Evolutionary conservation across 1,140 invertebrate genomes (phyloP), one percentile per base, ranked within the genome.

Genomic region (Nasonia giraulti): DNA sequence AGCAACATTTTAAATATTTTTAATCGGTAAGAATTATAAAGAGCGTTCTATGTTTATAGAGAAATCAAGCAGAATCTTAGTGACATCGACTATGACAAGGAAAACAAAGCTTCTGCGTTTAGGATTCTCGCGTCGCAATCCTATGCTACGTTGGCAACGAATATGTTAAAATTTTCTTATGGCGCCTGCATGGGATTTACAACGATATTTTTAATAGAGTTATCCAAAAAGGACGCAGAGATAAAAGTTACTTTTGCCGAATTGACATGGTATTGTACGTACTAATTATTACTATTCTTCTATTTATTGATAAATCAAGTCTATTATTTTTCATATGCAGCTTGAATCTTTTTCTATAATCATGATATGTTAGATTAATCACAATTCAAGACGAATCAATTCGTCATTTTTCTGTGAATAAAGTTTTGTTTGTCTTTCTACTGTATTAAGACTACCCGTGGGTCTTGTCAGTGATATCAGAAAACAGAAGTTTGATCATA

Each of bases 221-320:
- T 97, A 27, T 92, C 94, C 86, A 89, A 87, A 17, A 33, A 88
- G 1, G 90, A 94, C 85, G 87, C 93, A 1, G 91, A 93, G 3
- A 91, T 96, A 10, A 91, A 91, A 0, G 92, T 96, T 4, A 94
- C 93, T 8, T 93, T 92, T 68, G 94, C 95, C 7, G 94, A 96
- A 90, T 94, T 96, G 82, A 96, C 96, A 37, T 97, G 96, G 96
- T 96, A 97, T 88, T 95, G 95, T 96, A 92, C 94, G 95, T 92
- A 83, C 68, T 10, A 66, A 66, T 2, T 17, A 20, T 66, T 14
- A 66, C 20, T 66, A 6, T 66, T 20, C 6, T 62, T 62, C 3
- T 62, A 4, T 20, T 66, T 66, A 66, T 20, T n/a, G 0, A 20
- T 66, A 66, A 66, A 66, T 20, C 5, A 37, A 27, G 20, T 12